Evolutionary conservation across 1,140 invertebrate genomes (phyloP).

Genomic region (Pissodes strobi): DNA sequence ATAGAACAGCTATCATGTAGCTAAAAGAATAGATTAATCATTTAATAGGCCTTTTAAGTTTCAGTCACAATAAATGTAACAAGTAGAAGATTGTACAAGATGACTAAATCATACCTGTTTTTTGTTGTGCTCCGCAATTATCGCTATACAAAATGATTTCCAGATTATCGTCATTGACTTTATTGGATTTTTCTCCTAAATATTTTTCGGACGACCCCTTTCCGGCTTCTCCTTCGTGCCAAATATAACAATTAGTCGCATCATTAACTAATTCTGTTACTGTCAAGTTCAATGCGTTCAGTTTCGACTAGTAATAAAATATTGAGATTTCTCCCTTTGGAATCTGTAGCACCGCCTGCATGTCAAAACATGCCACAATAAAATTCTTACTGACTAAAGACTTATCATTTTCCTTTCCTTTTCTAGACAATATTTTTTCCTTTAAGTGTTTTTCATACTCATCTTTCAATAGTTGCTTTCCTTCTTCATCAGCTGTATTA

Average conservation of each 20-base stretch:
- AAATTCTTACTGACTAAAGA: constrained; percentile 3
- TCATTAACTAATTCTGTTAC: constrained; percentile 46
- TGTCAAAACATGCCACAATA: constrained; percentile 47
- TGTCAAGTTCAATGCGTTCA: constrained; percentile 57
- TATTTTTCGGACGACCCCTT: constrained; percentile 56
- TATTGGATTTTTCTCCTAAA: constrained; percentile 37
- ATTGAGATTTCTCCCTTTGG: constrained; percentile 49
- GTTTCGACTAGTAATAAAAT: constrained; percentile 56
- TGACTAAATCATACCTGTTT: constrained; percentile 48
- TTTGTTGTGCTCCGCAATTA: constrained; percentile 48
- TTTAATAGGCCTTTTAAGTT: too few relatives aligned
- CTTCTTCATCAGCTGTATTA: constrained; percentile 19
- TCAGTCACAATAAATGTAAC: too few relatives aligned
- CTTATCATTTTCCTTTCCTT: constrained; percentile 17
- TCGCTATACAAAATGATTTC: too few relatives aligned
- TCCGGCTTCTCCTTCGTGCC: constrained; percentile 55
- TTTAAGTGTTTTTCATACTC: too few relatives aligned
- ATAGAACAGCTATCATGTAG: too few relatives aligned
- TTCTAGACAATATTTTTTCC: constrained; percentile 20
- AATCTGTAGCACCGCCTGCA: constrained; percentile 50
- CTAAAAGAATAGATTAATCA: too few relatives aligned
- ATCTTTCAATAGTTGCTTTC: constrained; percentile 8
- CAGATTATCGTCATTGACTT: constrained; percentile 25
- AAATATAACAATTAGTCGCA: constrained; percentile 53
- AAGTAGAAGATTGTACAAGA: constrained; percentile 46